A percentile compares a stretch with the other conserved stretches of the same genome.
phyloP scores from a whole-genome alignment of 2,113 vertebrate species.

The Procapra przewalskii region DNA sequence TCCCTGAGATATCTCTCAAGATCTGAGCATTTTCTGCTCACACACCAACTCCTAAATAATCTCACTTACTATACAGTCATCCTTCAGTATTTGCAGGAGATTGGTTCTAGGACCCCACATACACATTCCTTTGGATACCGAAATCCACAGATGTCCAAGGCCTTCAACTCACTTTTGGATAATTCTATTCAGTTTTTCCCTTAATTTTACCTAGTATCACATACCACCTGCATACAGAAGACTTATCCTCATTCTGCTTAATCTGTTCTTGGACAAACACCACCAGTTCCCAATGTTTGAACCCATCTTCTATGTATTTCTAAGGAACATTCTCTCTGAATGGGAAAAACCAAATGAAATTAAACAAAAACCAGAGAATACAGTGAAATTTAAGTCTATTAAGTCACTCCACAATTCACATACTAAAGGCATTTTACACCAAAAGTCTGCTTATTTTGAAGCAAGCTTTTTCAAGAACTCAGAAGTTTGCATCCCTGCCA shows the following conservation, averaged over 20 bases:
- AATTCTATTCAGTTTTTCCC: neutral
- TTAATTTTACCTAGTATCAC: neutral
- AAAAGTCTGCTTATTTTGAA: conserved; percentile 23
- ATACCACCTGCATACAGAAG: neutral
- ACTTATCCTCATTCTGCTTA: neutral
- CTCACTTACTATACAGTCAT: neutral
- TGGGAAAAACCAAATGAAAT: neutral
- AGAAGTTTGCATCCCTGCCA: conserved; percentile 1
- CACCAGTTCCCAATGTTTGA: neutral
- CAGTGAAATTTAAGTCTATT: neutral
- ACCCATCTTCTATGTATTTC: neutral
- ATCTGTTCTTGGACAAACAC: neutral
- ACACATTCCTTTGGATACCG: neutral
- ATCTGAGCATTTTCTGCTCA: neutral
- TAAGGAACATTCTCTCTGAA: neutral
- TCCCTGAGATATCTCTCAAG: neutral
- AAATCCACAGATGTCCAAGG: neutral
- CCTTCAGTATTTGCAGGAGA: neutral
- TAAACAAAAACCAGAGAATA: neutral
- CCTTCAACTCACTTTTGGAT: neutral
- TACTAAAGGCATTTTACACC: neutral
- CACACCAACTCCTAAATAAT: neutral
- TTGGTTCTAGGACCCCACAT: neutral
- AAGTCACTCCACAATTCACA: neutral
- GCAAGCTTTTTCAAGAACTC: neutral